Percentiles rank a stretch among this genome's conserved stretches.
Conservation (phyloP, 1,140 invertebrate species). For the Colletes gigas region DNA sequence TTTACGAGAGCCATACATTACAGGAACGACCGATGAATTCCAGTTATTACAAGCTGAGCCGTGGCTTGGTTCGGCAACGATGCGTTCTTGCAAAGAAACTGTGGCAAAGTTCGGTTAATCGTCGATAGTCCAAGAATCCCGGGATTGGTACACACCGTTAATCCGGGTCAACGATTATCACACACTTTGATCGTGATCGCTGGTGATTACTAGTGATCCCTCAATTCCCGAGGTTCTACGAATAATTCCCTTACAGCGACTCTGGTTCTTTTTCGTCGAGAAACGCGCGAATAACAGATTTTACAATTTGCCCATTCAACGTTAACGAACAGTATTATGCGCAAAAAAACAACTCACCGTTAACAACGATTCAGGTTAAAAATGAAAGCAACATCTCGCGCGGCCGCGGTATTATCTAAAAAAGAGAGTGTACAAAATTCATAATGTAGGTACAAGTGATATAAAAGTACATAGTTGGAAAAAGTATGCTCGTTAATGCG, state of each 20-base stretch:
- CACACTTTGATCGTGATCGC: background rate
- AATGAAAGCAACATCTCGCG: background rate
- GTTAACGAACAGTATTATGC: background rate
- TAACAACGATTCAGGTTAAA: background rate
- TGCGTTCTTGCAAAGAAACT: constrained; percentile 9
- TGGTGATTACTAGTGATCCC: constrained; percentile 3
- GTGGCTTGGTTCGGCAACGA: constrained; percentile 1
- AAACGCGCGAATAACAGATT: background rate
- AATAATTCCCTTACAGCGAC: background rate
- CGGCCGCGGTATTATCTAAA: background rate
- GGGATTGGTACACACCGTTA: constrained; percentile 59
- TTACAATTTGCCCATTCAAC: background rate
- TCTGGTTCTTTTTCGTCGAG: background rate
- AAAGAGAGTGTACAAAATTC: background rate
- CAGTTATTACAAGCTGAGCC: constrained; percentile 44
- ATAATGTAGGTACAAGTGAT: too few relatives aligned
- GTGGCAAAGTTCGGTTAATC: constrained; percentile 31
- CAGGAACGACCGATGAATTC: constrained; percentile 31
- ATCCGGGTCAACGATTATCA: constrained; percentile 54
- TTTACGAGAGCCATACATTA: constrained; percentile 11
- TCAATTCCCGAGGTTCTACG: background rate
- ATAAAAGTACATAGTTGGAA: too few relatives aligned
- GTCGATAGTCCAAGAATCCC: constrained; percentile 35
- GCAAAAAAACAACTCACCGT: background rate
- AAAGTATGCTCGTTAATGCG: too few relatives aligned